Evolutionary conservation across 2,888 invertebrate species (phyloP), one percentile per base, ranked within the genome.

Genomic region (Hedya salicella): DNA sequence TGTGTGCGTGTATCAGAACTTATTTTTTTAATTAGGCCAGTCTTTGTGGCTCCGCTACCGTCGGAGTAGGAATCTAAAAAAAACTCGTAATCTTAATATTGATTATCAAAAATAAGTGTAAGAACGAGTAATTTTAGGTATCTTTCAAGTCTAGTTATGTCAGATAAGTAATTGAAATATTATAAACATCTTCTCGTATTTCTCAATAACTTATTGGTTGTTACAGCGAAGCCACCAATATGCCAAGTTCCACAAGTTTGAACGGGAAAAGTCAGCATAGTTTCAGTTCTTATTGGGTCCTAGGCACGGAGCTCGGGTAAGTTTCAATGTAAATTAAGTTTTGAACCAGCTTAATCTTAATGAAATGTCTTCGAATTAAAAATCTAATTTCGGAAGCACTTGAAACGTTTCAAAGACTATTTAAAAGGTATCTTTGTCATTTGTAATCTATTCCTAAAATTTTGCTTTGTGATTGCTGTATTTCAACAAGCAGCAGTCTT

Each of bases 281-380:
- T 40, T 40, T 11, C 21, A 25, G 21, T 42, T 54, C 40, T 56
- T 63, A 56, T 50, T 57, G 40, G 30, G 17, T 50, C 36, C 49
- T n/a, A 2, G n/a, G 48, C 21, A 48, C 11, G 14, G 21, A 57
- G 57, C 42, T 57, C 48, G 46, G 16, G 21, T 13, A 36, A 52
- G 44, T 52, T 25, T 25, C 42, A 52, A 65, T 52, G 52, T 59
- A 59, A 65, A 59, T 59, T 36, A 44, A 52, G 57, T 30, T 19
- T 11, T 11, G 59, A 59, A 39, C 36, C 63, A 44, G 40, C 54
- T 50, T 59, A 52, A 59, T 46, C 65, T 60, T 53, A 53, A 60
- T 60, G 65, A 59, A 60, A 65, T 53, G 46, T 60, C 59, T 39
- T 6, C 8, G 59, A 46, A 53, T 65, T 53, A 65, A 65, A 60